These are phyloP conservation scores for Meiosimyza decipiens DNA, from an alignment of 2,888 invertebrate species.

Conservation along the genomic window DNA sequence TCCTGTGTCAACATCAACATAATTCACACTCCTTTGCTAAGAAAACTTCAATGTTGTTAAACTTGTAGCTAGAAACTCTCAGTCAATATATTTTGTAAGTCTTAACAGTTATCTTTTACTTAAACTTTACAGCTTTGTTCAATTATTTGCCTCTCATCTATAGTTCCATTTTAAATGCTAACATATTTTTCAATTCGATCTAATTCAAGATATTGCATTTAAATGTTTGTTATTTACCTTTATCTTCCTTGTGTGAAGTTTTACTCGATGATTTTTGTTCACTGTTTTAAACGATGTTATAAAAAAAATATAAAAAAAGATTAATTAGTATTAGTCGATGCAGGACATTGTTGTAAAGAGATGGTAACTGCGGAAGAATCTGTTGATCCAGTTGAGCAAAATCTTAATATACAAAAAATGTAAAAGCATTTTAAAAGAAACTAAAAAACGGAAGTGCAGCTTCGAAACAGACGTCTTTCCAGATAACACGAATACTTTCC, in stretches of 20 bases:
- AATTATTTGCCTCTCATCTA: conserved; percentile 26
- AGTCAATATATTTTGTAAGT: neutral
- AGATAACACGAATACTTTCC: too few relatives aligned
- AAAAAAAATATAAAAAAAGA: conserved; percentile 28
- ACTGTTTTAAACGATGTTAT: conserved; percentile 43
- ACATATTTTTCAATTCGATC: conserved; percentile 19
- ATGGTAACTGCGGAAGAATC: neutral
- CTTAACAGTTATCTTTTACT: neutral
- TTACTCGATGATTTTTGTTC: conserved; percentile 58
- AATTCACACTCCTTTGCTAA: conserved; percentile 59
- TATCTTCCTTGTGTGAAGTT: conserved; percentile 64
- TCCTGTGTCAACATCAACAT: conserved; percentile 45
- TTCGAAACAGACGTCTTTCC: too few relatives aligned
- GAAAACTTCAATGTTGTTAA: conserved; percentile 13
- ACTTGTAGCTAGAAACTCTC: neutral
- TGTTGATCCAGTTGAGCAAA: conserved; percentile 1
- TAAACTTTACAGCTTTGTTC: conserved; percentile 27
- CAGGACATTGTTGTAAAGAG: neutral
- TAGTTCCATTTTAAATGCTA: conserved; percentile 22
- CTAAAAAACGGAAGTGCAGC: too few relatives aligned
- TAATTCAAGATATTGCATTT: conserved; percentile 23
- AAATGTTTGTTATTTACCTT: conserved; percentile 62
- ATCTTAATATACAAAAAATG: conserved; percentile 9
- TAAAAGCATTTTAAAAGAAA: conserved; percentile 23
- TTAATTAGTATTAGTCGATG: conserved; percentile 25